phyloP scores from a whole-genome alignment of 2,797 vertebrate genomes.

The Coracias cyanogaster region DNA sequence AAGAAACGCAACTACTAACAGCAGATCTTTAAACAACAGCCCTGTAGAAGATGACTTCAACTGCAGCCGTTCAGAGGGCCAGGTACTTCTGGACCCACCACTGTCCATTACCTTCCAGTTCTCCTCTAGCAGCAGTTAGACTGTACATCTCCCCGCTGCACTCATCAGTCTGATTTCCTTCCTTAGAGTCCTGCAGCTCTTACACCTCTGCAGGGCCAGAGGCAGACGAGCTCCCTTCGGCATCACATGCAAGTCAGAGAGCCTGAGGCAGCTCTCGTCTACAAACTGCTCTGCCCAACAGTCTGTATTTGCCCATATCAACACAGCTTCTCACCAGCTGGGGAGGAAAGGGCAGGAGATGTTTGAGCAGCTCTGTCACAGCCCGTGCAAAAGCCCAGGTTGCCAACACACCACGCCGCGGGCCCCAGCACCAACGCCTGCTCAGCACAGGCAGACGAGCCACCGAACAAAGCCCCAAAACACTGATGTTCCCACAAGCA shows the following conservation, averaged over 20 bases:
- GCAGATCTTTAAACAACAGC: neutral
- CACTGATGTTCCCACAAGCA: neutral
- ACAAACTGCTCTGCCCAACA: neutral
- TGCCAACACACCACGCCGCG: accelerated
- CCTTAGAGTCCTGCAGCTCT: neutral
- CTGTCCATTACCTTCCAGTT: neutral
- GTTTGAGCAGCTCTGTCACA: accelerated
- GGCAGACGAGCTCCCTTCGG: neutral
- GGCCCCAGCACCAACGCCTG: neutral
- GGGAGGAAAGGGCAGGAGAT: neutral
- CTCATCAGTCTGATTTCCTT: accelerated
- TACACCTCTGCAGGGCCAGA: accelerated
- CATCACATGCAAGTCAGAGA: neutral
- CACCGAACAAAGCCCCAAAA: neutral
- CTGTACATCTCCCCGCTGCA: neutral
- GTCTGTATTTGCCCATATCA: accelerated
- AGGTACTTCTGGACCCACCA: neutral
- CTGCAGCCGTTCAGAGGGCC: neutral
- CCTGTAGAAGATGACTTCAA: neutral
- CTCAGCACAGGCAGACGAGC: neutral
- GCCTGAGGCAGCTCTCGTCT: neutral
- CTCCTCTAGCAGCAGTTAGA: neutral
- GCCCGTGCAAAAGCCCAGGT: accelerated
- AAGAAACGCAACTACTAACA: neutral
- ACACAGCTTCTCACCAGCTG: neutral